Evolutionary conservation across 2,113 vertebrate genomes (phyloP).

Genomic region (Hemichromis elongatus): DNA sequence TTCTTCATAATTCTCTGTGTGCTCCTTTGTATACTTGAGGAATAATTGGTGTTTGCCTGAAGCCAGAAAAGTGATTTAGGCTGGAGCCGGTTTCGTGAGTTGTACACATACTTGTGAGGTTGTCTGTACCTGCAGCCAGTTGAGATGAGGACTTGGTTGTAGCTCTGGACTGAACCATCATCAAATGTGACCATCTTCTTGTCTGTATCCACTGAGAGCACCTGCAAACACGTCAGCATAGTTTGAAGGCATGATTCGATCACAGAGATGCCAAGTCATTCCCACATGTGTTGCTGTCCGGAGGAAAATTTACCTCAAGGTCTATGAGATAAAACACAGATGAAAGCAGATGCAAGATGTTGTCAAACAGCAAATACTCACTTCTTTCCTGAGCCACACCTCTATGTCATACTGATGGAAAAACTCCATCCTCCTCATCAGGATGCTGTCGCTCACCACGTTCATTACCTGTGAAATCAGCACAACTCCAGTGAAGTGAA

Average conservation of each 20-base stretch:
- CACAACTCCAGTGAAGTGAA: not conserved
- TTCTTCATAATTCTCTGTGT: not conserved
- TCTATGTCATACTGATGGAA: constrained; percentile 70
- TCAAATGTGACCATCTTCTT: constrained; percentile 71
- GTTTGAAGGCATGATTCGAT: not conserved
- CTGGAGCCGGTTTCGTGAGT: not conserved
- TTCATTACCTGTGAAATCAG: constrained; percentile 70
- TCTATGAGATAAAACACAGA: not conserved
- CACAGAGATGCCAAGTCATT: not conserved
- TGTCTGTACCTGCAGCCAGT: constrained; percentile 78
- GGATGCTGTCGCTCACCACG: constrained; percentile 64
- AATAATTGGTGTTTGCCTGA: not conserved
- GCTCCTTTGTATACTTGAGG: not conserved
- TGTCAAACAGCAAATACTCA: constrained; percentile 31
- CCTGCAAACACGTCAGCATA: constrained; percentile 59
- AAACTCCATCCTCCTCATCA: constrained; percentile 78
- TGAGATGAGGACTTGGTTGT: constrained; percentile 78
- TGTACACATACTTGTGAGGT: not conserved
- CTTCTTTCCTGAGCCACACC: constrained; percentile 79
- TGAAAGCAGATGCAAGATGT: not conserved
- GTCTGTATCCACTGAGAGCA: constrained; percentile 69
- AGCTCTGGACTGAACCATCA: constrained; percentile 74
- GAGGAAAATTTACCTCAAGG: not conserved
- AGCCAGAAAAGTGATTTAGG: not conserved
- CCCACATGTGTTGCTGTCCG: not conserved